Conservation (phyloP, 2,113 vertebrate genomes). For the Andinoacara biseriatus region DNA sequence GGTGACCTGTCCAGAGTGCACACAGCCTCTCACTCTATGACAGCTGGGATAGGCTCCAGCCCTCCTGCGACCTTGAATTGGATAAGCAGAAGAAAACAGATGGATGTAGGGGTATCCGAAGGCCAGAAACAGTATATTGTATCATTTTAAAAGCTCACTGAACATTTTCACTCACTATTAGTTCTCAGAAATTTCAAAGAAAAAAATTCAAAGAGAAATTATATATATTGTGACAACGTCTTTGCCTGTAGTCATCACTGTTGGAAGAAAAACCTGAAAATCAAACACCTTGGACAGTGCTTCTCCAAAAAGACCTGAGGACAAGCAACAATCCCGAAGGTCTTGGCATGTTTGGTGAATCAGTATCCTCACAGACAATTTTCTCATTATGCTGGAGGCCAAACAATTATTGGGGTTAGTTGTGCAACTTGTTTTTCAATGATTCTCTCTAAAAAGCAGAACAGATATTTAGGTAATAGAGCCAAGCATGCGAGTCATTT, state of each 20-base stretch:
- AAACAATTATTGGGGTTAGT: constrained; percentile 14
- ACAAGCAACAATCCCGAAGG: background rate
- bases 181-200: background rate
- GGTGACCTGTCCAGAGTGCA: background rate
- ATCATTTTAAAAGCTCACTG: background rate
- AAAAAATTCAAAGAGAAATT: background rate
- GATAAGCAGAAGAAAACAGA: background rate
- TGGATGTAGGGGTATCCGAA: background rate
- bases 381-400: constrained; percentile 8
- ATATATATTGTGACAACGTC: background rate
- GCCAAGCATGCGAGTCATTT: background rate
- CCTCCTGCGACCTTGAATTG: background rate
- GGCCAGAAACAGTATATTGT: background rate
- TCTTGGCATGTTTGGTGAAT: constrained; percentile 14
- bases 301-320: background rate
- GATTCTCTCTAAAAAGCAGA: background rate
- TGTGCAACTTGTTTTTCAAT: constrained; percentile 21
- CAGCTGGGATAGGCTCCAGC: background rate
- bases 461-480: constrained; percentile 7
- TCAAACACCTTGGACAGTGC: constrained; percentile 16
- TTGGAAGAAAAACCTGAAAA: background rate
- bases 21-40: background rate
- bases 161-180: background rate
- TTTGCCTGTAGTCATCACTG: background rate
- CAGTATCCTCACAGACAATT: constrained; percentile 7